Base-by-base conservation (phyloP, 2,888 invertebrate genomes). In the Melolontha melolontha region DNA sequence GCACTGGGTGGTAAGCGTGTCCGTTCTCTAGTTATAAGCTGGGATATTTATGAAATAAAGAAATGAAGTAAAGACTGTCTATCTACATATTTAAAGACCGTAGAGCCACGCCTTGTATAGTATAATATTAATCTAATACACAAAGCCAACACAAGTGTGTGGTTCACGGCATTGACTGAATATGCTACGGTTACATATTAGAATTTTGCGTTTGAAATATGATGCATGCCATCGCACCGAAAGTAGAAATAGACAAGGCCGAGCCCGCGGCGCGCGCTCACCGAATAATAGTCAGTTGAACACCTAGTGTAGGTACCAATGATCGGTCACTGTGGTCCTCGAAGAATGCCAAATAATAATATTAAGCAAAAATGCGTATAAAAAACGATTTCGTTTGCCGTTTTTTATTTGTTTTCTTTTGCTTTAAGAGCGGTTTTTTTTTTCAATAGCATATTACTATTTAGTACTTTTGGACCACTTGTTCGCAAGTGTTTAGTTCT, bases 291-390 rank as follows among this genome's bases (percentile, higher is more conserved):
- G 6, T 6, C 7, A 2, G 2, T 2, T 10, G 2, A 34, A 34
- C 2, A 2, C 34, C 7, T 5, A 6, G 1, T 2, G 34, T 34
- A 10, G 10, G 10, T 34, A 44, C 44, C 22, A 34, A 59, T 27
- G 29, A 29, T 27, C 44, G 29, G n/a, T 55, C 17, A 40, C 59
- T 59, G 27, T 29, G 59, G 27, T 27, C 44, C 59, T 44, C 44
- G 44, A 59, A 44, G 59, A 59, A 59, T 59, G 59, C 59, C 44
- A 44, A 59, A 44, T 59, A 59, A 59, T 59, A 59, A 59, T 59
- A 59, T 59, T 59, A 59, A 59, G 29, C 44, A 59, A 59, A 59
- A 59, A 59, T 59, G 59, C 59, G 59, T 44, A 59, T 42, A 59
- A 59, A 59, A 59, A 59, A 59, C 29, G 44, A 34, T 14, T 59